A percentile compares a stretch with the other conserved stretches of the same genome.
phyloP scores from a whole-genome alignment of 2,113 vertebrate species.

The Chaetodon auriga region DNA sequence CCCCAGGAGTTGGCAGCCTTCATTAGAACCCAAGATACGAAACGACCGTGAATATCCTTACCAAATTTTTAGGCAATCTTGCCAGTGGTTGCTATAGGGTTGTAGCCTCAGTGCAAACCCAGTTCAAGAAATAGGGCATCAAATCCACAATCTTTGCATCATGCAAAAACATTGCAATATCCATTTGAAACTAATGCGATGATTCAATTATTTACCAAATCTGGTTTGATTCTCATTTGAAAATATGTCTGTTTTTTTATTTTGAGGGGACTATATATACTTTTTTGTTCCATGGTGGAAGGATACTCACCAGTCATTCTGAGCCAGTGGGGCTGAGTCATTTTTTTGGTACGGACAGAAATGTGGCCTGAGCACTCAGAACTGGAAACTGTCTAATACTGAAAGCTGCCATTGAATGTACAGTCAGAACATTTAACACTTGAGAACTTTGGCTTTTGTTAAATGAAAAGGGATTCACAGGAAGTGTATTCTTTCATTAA shows the following conservation, averaged over 20 bases:
- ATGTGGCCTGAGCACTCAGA: too few relatives aligned
- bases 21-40: neutral
- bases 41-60: neutral
- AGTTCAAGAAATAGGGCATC: neutral
- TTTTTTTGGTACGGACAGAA: too few relatives aligned
- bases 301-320: too few relatives aligned
- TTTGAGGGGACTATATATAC: too few relatives aligned
- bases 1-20: neutral
- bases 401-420: too few relatives aligned
- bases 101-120: neutral
- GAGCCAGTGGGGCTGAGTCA: too few relatives aligned
- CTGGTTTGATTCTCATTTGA: neutral
- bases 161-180: neutral
- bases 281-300: too few relatives aligned
- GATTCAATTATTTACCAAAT: neutral
- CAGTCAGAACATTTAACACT: too few relatives aligned
- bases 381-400: too few relatives aligned
- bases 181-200: neutral
- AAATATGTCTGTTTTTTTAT: neutral
- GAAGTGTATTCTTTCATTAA: too few relatives aligned
- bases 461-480: too few relatives aligned
- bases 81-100: neutral
- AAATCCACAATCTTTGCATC: neutral
- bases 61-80: neutral
- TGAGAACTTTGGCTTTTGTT: too few relatives aligned